These are phyloP conservation scores for Dasysyrphus tricinctus DNA, from an alignment of 2,888 invertebrate species.

Conservation along the genomic window DNA sequence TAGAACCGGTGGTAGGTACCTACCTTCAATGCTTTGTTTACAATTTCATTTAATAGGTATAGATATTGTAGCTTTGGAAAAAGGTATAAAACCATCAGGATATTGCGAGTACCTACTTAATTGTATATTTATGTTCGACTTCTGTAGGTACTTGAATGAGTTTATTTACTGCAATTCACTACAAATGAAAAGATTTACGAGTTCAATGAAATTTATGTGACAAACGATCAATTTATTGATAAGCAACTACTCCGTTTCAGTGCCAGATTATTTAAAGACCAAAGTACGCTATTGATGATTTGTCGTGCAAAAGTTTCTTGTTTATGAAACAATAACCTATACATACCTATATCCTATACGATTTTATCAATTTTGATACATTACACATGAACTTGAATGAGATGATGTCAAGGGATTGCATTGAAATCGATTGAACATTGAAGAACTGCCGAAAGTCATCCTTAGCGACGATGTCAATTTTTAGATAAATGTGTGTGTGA, in stretches of 20 bases:
- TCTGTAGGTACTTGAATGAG: not conserved
- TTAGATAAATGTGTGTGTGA: too few species aligned
- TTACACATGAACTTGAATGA: too few species aligned
- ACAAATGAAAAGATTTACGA: not conserved
- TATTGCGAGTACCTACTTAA: not conserved
- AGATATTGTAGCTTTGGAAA: not conserved
- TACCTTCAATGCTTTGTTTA: not conserved
- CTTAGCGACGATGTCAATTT: too few species aligned
- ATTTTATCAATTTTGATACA: not conserved
- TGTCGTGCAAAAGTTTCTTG: not conserved
- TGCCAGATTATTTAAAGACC: not conserved
- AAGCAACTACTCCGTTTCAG: not conserved
- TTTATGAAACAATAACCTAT: not conserved
- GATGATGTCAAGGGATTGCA: too few species aligned
- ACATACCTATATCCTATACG: not conserved
- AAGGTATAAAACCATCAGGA: not conserved
- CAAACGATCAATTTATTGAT: not conserved
- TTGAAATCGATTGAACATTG: too few species aligned
- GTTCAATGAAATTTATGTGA: not conserved
- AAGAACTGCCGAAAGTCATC: too few species aligned
- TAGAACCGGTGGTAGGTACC: too few species aligned
- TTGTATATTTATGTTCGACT: not conserved
- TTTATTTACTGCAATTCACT: not conserved
- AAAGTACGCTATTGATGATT: not conserved
- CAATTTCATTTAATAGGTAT: not conserved